Conservation (phyloP, 2,113 vertebrate genomes). For the Loxodonta africana region DNA sequence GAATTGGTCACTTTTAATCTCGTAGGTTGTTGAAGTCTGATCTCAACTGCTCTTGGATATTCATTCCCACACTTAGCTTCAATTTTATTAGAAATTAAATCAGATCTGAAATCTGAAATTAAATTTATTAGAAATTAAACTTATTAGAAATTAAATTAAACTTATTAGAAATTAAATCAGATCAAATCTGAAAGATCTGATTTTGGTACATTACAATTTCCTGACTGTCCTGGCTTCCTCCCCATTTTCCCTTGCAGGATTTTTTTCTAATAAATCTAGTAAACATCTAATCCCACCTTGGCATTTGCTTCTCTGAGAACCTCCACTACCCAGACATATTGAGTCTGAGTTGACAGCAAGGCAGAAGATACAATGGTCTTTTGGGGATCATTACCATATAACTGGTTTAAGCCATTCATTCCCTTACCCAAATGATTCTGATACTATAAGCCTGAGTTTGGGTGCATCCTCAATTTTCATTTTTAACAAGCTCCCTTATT, state of each 20-base stretch:
- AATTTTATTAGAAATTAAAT: not conserved
- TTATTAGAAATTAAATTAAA: not conserved
- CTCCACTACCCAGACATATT: not conserved
- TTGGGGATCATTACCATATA: not conserved
- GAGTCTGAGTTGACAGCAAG: not conserved
- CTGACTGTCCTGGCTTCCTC: not conserved
- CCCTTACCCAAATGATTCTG: not conserved
- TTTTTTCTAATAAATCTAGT: not conserved
- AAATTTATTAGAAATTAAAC: not conserved
- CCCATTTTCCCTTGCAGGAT: not conserved
- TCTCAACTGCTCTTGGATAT: not conserved
- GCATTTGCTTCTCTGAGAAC: not conserved
- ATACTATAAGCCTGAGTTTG: not conserved
- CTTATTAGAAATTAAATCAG: not conserved
- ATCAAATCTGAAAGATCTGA: not conserved
- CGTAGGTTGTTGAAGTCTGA: not conserved
- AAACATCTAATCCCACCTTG: not conserved
- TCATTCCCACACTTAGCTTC: not conserved
- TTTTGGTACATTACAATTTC: not conserved
- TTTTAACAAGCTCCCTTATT: not conserved
- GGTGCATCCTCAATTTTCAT: not conserved
- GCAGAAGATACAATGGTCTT: not conserved
- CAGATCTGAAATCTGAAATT: not conserved
- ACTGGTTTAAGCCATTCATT: not conserved
- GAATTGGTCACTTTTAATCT: not conserved